phyloP scores from a whole-genome alignment of 2,797 vertebrate genomes.

The Vespertilio murinus region DNA sequence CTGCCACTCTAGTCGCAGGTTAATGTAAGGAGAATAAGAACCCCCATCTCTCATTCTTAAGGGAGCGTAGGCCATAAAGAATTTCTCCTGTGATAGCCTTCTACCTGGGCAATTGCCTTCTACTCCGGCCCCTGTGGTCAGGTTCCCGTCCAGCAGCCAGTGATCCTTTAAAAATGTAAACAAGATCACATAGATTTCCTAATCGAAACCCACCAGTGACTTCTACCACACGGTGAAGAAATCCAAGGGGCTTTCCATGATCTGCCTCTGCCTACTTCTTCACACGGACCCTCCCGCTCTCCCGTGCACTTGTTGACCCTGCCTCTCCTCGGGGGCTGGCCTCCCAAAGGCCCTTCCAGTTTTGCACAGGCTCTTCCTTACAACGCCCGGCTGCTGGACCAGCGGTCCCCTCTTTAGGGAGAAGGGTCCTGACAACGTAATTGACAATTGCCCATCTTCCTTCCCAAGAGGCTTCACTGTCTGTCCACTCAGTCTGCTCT shows the following conservation, averaged over 20 bases:
- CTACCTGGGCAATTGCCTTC: not conserved
- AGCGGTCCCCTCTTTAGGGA: not conserved
- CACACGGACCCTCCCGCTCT: not conserved
- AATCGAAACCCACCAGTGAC: not conserved
- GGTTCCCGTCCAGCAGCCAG: not conserved
- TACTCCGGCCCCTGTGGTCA: not conserved
- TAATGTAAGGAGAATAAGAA: too few relatives aligned
- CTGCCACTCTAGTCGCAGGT: not conserved
- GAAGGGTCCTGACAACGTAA: not conserved
- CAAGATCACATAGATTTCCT: not conserved
- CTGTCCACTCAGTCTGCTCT: not conserved
- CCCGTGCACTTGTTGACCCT: not conserved
- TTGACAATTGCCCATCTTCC: not conserved
- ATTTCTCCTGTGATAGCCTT: not conserved
- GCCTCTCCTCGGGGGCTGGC: not conserved
- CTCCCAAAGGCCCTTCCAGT: too few relatives aligned
- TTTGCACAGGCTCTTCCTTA: not conserved
- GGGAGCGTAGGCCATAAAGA: not conserved
- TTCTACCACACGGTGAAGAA: not conserved
- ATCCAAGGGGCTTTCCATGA: not conserved
- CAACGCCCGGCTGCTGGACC: not conserved
- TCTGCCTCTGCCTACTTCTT: not conserved
- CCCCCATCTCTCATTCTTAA: not conserved
- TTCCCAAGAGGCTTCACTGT: not conserved
- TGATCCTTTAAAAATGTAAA: not conserved